Percentiles rank a stretch among this genome's conserved stretches.
phyloP scores from a whole-genome alignment of 2,888 invertebrate genomes.

The Ophion slaviceki region DNA sequence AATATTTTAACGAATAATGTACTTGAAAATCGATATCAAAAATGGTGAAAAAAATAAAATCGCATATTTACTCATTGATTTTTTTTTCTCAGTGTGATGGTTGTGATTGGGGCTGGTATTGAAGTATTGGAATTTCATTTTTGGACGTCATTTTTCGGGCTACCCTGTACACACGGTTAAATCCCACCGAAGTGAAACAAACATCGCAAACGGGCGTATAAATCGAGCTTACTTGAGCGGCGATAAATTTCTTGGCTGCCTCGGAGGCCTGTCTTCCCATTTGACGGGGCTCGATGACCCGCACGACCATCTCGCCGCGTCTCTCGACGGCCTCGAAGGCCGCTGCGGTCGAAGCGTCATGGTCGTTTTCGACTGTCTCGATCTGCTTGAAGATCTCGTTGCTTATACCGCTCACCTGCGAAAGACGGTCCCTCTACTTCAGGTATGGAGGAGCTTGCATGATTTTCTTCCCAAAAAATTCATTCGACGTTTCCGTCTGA shows the following conservation, averaged over 20 bases:
- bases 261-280: constrained; percentile 94
- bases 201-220: background rate
- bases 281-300: constrained; percentile 94
- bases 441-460: constrained; percentile 65
- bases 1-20: too few species aligned
- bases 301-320: constrained; percentile 97
- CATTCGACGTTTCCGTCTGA: constrained; percentile 27
- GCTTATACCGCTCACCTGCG: constrained; percentile 96
- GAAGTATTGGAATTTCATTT: too few species aligned
- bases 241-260: constrained; percentile 93
- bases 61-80: too few species aligned
- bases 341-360: constrained; percentile 96
- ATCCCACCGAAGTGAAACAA: too few species aligned
- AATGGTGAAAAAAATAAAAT: too few species aligned
- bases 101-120: too few species aligned
- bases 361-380: constrained; percentile 98
- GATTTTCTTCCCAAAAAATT: constrained; percentile 56
- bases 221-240: constrained; percentile 87
- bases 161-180: too few species aligned
- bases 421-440: constrained; percentile 76
- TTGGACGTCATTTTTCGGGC: too few species aligned
- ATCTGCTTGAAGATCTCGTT: constrained; percentile 98
- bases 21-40: background rate
- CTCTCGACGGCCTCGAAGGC: constrained; percentile 96
- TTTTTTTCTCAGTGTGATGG: too few species aligned